Conservation (phyloP, 2,888 invertebrate genomes). For the Blastobasis lacticolella region DNA sequence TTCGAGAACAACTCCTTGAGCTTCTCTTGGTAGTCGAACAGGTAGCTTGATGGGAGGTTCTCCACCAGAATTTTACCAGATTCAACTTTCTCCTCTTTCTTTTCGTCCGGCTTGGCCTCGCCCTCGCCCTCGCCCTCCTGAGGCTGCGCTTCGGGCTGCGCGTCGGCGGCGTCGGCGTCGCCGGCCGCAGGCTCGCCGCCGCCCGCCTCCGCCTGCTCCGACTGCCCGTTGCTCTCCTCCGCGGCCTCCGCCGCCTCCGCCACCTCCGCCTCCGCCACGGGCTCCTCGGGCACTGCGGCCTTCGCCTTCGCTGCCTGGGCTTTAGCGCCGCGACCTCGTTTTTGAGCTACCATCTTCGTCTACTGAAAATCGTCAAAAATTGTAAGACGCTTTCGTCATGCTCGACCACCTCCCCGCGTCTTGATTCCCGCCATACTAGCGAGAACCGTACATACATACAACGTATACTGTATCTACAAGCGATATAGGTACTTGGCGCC, state of each 20-base stretch:
- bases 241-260: slow-evolving; percentile 29
- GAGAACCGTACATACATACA: background rate
- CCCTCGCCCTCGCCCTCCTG: slow-evolving; percentile 6
- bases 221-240: slow-evolving; percentile 56
- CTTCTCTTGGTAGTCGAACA: slow-evolving; percentile 68
- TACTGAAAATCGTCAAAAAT: background rate
- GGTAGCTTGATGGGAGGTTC: slow-evolving; percentile 61
- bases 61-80: slow-evolving; percentile 68
- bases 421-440: slow-evolving; percentile 45
- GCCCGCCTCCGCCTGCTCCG: slow-evolving; percentile 32
- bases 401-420: too few species aligned
- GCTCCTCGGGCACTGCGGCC: slow-evolving; percentile 37
- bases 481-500: slow-evolving; percentile 38
- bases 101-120: slow-evolving; percentile 4
- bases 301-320: slow-evolving; percentile 53
- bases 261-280: slow-evolving; percentile 31
- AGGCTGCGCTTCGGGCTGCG: slow-evolving; percentile 3
- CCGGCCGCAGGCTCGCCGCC: slow-evolving; percentile 33
- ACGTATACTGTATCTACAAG: background rate
- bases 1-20: slow-evolving; percentile 67
- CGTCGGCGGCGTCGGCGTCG: slow-evolving; percentile 16
- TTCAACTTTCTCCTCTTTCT: slow-evolving; percentile 60
- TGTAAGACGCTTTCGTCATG: too few species aligned
- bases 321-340: slow-evolving; percentile 63
- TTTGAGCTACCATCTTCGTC: slow-evolving; percentile 60